Percentiles rank a stretch among this genome's conserved stretches.
Evolutionary conservation across 2,113 vertebrate genomes (phyloP).

Genomic region (Acanthisitta chloris): DNA sequence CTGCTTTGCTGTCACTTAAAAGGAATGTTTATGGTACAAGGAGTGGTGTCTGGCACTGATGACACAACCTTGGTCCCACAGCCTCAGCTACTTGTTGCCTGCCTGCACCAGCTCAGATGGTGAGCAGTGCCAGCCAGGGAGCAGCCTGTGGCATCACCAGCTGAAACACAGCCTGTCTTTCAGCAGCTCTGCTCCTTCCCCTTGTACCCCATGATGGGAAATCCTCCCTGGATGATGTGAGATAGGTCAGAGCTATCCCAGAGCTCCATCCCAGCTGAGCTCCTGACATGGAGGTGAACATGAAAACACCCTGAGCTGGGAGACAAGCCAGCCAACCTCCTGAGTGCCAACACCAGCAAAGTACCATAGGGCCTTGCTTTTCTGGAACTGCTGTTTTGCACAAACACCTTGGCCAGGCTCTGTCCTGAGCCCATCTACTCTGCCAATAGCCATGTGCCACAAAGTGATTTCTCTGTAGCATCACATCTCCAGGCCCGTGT

Average conservation of each 20-base stretch:
- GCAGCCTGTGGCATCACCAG: neutral
- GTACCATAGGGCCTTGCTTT: neutral
- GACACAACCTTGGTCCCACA: neutral
- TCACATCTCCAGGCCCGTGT: rapidly evolving
- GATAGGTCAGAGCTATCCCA: neutral
- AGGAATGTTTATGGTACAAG: neutral
- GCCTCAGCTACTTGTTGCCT: neutral
- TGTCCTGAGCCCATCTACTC: neutral
- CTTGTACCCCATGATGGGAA: neutral
- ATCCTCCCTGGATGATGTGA: neutral
- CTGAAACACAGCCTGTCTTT: neutral
- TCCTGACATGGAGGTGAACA: neutral
- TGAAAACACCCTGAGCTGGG: neutral
- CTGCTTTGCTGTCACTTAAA: neutral
- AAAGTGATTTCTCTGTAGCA: neutral
- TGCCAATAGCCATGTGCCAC: neutral
- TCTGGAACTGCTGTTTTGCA: neutral
- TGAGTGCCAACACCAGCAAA: neutral
- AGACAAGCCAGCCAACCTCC: neutral
- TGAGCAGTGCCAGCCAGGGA: neutral
- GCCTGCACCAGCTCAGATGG: neutral
- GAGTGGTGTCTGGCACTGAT: neutral
- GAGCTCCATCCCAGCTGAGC: neutral
- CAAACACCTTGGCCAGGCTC: neutral
- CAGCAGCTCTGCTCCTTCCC: neutral